Conservation (phyloP, 2,797 vertebrate genomes). For the Artibeus lituratus region DNA sequence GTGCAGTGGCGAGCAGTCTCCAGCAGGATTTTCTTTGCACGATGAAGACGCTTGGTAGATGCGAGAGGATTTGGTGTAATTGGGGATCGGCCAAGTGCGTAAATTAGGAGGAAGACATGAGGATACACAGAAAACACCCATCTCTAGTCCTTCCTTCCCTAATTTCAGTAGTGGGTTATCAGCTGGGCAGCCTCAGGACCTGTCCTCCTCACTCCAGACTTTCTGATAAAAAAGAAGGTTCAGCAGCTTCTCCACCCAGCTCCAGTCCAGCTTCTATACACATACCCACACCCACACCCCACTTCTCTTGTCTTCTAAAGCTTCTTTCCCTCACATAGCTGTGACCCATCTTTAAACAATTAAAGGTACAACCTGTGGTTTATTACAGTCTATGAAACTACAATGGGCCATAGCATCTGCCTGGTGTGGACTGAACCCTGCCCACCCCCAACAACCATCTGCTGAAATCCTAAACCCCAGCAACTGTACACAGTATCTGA, state of each 20-base stretch:
- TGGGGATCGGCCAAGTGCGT: not conserved
- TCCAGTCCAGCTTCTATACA: not conserved
- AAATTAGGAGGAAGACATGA: not conserved
- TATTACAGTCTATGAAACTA: not conserved
- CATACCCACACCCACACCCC: not conserved
- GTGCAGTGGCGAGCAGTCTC: fast-evolving
- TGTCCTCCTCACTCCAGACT: not conserved
- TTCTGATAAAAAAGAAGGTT: not conserved
- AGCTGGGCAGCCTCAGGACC: not conserved
- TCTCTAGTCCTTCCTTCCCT: not conserved
- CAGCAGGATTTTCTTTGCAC: not conserved
- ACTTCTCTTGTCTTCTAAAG: not conserved
- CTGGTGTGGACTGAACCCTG: not conserved
- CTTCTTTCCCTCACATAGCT: not conserved
- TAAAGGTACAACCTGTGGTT: not conserved
- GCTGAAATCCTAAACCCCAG: not conserved
- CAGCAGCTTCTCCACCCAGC: not conserved
- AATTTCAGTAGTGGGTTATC: not conserved
- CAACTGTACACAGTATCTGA: not conserved
- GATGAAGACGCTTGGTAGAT: not conserved
- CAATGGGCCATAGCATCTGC: too few species aligned
- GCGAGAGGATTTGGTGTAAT: not conserved
- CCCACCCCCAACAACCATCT: too few species aligned
- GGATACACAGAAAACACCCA: not conserved
- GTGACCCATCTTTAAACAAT: not conserved